Base-by-base conservation (phyloP, 2,113 vertebrate genomes). In the Syrrhaptes paradoxus region DNA sequence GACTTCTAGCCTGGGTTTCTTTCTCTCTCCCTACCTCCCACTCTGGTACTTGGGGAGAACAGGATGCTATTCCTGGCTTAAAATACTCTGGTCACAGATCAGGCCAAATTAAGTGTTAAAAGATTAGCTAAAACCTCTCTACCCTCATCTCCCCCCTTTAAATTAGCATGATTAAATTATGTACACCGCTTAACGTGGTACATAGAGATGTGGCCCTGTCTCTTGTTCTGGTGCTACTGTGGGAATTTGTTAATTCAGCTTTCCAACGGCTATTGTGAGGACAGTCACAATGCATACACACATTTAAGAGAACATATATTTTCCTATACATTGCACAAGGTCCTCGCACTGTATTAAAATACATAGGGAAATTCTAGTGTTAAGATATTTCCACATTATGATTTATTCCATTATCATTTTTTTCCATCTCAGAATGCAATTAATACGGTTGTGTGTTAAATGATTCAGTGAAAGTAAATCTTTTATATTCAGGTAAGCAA, bases 401-500 rank as follows among this genome's bases (percentile, higher is more conserved):
- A 97, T 95, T 94, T 95, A 95, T 96, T 96, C 93, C 93, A 94
- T 90, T 96, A 96, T 94, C 59, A 90, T 97, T 96, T 97, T 97
- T 98, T 98, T 98, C 98, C 98, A 98, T 98, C 98, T 98, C 97
- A 85, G 98, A 98, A 98, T 97, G 98, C 98, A 98, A 98, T 98
- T 98, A 98, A 98, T 98, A 98, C 97, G 97, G 98, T 98, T 98
- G 98, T 97, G 98, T 98, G 98, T 98, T 99, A 99, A 99, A 99
- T 99, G 98, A 99, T 99, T 99, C 98, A 99, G 98, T 98, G 98
- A 99, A 99, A 98, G 98, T 97, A 98, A 99, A 99, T 99, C 99
- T 99, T 99, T 99, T 98, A 98, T 99, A 99, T 98, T 98, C 98
- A 98, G 98, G 98, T 99, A 99, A 99, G 99, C 98, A 98, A 98